Percentiles rank a stretch among this genome's conserved stretches.
Evolutionary conservation across 2,113 vertebrate species (phyloP).

Genomic region (Callospermophilus lateralis): DNA sequence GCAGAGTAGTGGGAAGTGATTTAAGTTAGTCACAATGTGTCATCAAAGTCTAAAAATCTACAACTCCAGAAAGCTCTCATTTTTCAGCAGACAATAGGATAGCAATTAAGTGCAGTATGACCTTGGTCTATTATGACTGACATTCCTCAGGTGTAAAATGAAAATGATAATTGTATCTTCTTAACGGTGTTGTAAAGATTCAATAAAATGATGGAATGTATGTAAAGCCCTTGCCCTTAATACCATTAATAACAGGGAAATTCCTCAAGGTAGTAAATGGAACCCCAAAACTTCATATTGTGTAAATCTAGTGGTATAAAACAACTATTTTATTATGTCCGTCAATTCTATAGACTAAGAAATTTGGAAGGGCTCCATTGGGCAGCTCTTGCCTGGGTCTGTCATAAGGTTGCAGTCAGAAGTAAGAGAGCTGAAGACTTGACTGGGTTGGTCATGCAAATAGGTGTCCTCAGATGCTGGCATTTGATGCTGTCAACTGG

Average conservation of each 20-base stretch:
- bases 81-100: not conserved
- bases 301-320: not conserved
- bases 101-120: not conserved
- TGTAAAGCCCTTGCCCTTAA: not conserved
- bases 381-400: not conserved
- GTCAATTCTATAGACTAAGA: not conserved
- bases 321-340: not conserved
- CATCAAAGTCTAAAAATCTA: not conserved
- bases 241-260: not conserved
- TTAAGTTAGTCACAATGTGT: not conserved
- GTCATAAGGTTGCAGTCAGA: not conserved
- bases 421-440: too few relatives aligned
- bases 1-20: not conserved
- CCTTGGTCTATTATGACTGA: not conserved
- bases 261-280: not conserved
- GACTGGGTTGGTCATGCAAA: accelerated
- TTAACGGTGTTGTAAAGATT: not conserved
- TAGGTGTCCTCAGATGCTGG: not conserved
- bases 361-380: not conserved
- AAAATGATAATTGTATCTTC: not conserved
- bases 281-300: not conserved
- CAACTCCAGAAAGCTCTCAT: not conserved
- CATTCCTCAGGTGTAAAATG: not conserved
- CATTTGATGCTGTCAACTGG: not conserved
- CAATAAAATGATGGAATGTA: not conserved